These are phyloP conservation scores for Ferrisia virgata DNA, from an alignment of 2,888 invertebrate genomes.

Conservation along the genomic window DNA sequence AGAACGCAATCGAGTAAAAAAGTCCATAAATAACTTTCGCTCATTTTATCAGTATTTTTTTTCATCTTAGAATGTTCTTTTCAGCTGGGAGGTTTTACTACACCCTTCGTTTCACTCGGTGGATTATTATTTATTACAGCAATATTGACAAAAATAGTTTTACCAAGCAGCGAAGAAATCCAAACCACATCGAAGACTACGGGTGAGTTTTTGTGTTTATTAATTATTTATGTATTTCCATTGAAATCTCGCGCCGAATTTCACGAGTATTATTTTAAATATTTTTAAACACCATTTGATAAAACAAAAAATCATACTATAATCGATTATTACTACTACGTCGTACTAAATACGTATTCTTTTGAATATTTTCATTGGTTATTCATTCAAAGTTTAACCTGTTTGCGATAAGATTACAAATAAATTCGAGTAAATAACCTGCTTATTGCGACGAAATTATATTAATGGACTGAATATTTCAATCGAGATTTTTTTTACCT, in stretches of 20 bases:
- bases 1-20: too few relatives aligned
- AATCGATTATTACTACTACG: too few relatives aligned
- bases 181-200: conserved; percentile 59
- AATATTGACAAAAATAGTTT: conserved; percentile 67
- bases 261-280: too few relatives aligned
- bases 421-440: not conserved
- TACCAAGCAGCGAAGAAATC: conserved; percentile 64
- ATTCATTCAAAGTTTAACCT: not conserved
- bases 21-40: too few relatives aligned
- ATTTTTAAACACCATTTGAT: too few relatives aligned
- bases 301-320: too few relatives aligned
- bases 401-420: not conserved
- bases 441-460: not conserved
- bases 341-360: too few relatives aligned
- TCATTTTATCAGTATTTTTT: too few relatives aligned
- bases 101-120: conserved; percentile 79
- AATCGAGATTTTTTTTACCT: not conserved
- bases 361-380: not conserved
- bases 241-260: too few relatives aligned
- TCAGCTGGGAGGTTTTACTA: conserved; percentile 69
- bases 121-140: conserved; percentile 71
- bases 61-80: not conserved
- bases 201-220: conserved; percentile 54
- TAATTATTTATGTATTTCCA: too few relatives aligned
- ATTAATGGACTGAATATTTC: not conserved